These are phyloP conservation scores for Tapirus terrestris DNA, from an alignment of 2,113 vertebrate species.

Conservation along the genomic window DNA sequence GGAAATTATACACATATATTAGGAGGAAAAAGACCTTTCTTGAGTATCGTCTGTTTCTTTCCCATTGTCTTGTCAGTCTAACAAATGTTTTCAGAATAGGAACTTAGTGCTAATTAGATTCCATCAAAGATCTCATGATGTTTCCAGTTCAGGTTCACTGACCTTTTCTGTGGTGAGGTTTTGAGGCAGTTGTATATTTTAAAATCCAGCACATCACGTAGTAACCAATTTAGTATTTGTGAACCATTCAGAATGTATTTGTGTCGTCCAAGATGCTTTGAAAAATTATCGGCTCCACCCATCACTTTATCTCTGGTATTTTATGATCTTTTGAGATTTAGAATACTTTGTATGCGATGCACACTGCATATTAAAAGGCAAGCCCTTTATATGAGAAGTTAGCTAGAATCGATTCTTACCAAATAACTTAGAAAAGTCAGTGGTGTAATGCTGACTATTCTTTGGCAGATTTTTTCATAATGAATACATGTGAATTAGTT, in stretches of 20 bases:
- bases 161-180: background rate
- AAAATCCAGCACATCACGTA: background rate
- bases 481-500: constrained; percentile 65
- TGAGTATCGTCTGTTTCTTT: constrained; percentile 46
- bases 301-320: background rate
- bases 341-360: background rate
- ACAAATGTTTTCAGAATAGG: constrained; percentile 37
- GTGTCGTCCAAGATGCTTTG: background rate
- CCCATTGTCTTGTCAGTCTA: constrained; percentile 32
- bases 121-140: background rate
- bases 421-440: background rate
- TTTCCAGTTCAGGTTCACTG: background rate
- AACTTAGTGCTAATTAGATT: constrained; percentile 42
- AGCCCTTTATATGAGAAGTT: background rate
- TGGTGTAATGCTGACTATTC: background rate
- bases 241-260: background rate
- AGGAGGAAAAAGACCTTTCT: background rate
- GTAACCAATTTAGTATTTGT: background rate
- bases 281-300: background rate
- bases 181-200: background rate
- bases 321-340: background rate
- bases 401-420: background rate
- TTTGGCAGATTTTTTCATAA: constrained; percentile 38
- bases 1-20: constrained; percentile 1
- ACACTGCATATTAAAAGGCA: background rate